Evolutionary conservation across 2,113 vertebrate species (phyloP).

Genomic region (Hypocryptadius cinnamomeus): DNA sequence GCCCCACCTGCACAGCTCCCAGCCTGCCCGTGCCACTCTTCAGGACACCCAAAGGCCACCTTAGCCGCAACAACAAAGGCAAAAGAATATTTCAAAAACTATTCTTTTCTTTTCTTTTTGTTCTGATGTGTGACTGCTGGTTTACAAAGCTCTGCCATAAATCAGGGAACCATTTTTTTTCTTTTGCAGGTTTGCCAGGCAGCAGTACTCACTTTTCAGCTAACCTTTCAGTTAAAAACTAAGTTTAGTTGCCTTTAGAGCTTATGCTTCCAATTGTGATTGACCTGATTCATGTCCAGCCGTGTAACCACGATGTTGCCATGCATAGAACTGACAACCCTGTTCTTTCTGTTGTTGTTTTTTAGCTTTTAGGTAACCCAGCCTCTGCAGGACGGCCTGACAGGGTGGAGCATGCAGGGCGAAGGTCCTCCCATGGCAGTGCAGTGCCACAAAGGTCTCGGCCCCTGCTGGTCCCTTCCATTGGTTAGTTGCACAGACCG

Average conservation of each 20-base stretch:
- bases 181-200: constrained; percentile 53
- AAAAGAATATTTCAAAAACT: constrained; percentile 57
- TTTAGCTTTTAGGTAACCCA: constrained; percentile 91
- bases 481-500: constrained; percentile 82
- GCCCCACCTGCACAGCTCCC: not conserved
- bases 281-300: not conserved
- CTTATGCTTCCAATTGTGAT: constrained; percentile 58
- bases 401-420: constrained; percentile 77
- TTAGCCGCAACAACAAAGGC: constrained; percentile 65
- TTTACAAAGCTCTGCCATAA: constrained; percentile 46
- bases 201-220: constrained; percentile 66
- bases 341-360: constrained; percentile 50
- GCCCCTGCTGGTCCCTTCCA: constrained; percentile 80
- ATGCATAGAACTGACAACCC: not conserved
- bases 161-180: not conserved
- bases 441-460: constrained; percentile 76
- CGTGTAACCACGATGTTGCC: not conserved
- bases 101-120: constrained; percentile 52
- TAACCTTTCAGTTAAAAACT: constrained; percentile 84
- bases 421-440: constrained; percentile 76
- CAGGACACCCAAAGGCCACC: not conserved
- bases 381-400: constrained; percentile 76
- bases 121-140: constrained; percentile 46
- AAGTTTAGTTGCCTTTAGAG: constrained; percentile 80
- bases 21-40: not conserved